Evolutionary conservation across 2,113 vertebrate species (phyloP).

Genomic region (Xyrauchen texanus): DNA sequence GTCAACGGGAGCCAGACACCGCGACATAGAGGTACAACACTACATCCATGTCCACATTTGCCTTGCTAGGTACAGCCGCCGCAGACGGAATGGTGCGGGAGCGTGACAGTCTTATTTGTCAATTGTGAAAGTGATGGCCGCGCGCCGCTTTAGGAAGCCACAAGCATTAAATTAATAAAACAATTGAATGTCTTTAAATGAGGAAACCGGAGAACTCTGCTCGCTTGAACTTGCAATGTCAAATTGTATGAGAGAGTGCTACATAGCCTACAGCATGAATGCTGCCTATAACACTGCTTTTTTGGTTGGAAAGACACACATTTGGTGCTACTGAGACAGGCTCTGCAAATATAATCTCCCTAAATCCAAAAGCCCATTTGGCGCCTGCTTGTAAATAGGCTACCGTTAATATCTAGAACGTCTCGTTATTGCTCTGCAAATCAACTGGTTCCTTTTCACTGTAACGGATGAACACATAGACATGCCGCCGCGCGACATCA

Average conservation of each 20-base stretch:
- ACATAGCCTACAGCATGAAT: neutral
- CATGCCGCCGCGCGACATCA: constrained; percentile 3
- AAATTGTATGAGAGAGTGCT: neutral
- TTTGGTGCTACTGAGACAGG: constrained; percentile 14
- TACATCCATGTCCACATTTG: constrained; percentile 3
- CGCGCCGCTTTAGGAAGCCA: neutral
- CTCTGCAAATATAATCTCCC: constrained; percentile 16
- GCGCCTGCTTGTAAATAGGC: neutral
- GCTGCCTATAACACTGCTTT: neutral
- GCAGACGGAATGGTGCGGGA: constrained; percentile 1
- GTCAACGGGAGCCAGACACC: constrained; percentile 34
- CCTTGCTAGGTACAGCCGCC: neutral
- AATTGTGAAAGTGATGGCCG: constrained; percentile 33
- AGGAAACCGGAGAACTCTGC: neutral
- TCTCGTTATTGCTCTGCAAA: constrained; percentile 16
- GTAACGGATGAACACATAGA: neutral
- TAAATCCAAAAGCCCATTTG: constrained; percentile 1
- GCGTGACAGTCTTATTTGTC: constrained; percentile 21
- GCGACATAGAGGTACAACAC: constrained; percentile 47
- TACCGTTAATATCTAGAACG: neutral
- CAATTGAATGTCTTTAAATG: neutral
- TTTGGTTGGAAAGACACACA: neutral
- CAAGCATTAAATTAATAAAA: constrained; percentile 24
- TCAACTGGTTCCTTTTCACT: neutral
- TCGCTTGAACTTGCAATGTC: neutral